phyloP scores from a whole-genome alignment of 2,888 invertebrate species.

The Catotricha subobsoleta region DNA sequence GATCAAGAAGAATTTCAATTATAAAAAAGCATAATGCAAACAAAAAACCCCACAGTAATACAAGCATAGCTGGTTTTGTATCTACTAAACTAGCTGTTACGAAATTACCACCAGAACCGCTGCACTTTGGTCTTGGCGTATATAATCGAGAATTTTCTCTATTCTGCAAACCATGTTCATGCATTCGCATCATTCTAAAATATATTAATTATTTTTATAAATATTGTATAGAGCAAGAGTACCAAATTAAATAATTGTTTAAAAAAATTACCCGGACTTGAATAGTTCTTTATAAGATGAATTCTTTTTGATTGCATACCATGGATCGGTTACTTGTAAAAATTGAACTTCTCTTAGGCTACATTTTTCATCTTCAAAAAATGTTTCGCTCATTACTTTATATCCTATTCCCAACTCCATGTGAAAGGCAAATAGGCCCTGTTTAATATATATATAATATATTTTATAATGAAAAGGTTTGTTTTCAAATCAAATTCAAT shows the following conservation, averaged over 20 bases:
- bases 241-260: conserved; percentile 1
- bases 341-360: conserved; percentile 46
- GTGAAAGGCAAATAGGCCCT: conserved; percentile 48
- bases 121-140: conserved; percentile 40
- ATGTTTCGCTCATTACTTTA: conserved; percentile 46
- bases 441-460: conserved; percentile 4
- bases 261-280: conserved; percentile 38
- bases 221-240: background rate
- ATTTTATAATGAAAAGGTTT: background rate
- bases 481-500: conserved; percentile 6
- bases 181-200: conserved; percentile 34
- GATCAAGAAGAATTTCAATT: conserved; percentile 19
- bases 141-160: conserved; percentile 37
- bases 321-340: conserved; percentile 43
- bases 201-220: background rate
- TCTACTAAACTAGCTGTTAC: conserved; percentile 43
- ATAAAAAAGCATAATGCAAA: conserved; percentile 21
- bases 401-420: conserved; percentile 47
- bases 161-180: conserved; percentile 39
- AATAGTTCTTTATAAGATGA: conserved; percentile 42
- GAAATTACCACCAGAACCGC: conserved; percentile 30
- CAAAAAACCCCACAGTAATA: conserved; percentile 29
- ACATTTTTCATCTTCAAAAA: conserved; percentile 51
- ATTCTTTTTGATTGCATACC: conserved; percentile 42
- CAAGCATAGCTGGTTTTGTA: conserved; percentile 34